Conservation (phyloP, 2,113 vertebrate genomes). For the Gadus chalcogrammus region DNA sequence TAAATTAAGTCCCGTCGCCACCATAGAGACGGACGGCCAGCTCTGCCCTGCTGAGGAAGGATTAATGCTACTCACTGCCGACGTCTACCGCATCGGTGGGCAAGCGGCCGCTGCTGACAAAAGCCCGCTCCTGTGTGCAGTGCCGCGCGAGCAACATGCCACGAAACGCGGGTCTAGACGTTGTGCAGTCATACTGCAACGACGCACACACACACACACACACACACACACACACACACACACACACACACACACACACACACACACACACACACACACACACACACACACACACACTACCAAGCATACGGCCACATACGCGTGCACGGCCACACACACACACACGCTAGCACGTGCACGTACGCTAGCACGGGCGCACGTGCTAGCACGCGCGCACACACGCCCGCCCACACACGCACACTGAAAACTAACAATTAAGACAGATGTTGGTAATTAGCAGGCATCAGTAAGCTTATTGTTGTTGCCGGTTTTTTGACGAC, state of each 20-base stretch:
- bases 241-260: too few relatives aligned
- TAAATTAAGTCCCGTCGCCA: constrained; percentile 51
- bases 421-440: constrained; percentile 33
- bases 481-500: constrained; percentile 16
- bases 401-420: constrained; percentile 3
- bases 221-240: too few relatives aligned
- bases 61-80: constrained; percentile 59
- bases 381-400: neutral
- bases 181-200: too few relatives aligned
- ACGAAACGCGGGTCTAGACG: too few relatives aligned
- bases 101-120: neutral
- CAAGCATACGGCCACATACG: too few relatives aligned
- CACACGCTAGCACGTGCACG: too few relatives aligned
- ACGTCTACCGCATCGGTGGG: neutral
- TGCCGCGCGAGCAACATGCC: neutral
- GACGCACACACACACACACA: constrained; percentile 1
- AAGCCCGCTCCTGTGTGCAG: neutral
- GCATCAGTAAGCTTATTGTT: constrained; percentile 43
- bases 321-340: too few relatives aligned
- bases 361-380: neutral
- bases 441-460: constrained; percentile 60
- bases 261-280: neutral
- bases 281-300: neutral
- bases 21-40: constrained; percentile 45
- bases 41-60: constrained; percentile 40